Base-by-base conservation (phyloP, 2,797 vertebrate genomes). In the Diceros bicornis region DNA sequence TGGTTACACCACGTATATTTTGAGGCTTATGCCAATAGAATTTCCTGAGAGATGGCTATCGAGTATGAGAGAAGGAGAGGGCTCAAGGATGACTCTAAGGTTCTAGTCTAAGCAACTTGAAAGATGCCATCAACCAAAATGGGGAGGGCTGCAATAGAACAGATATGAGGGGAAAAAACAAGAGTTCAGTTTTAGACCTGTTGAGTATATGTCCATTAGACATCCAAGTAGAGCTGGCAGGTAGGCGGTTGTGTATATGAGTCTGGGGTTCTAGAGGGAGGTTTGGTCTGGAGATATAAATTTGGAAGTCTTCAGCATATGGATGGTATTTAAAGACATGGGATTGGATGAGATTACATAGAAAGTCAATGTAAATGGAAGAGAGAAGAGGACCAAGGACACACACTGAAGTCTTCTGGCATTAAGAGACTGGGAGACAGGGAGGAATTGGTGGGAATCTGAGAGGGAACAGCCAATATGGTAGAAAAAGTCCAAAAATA, bases 91-190 rank as follows among this genome's bases (percentile, higher is more conserved):
- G 2, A 69, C 41, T 8, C 7, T 21, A 64, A n/a, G 25, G 4
- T 82, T 74, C 29, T 69, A 81, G 27, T 23, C 55, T 77, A 85
- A 96, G 79, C 27, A 59, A 27, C 23, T 44, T 96, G 55, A 86
- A 86, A 88, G 21, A 34, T 4, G 64, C 34, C 68, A n/a, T 71
- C 18, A 66, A 59, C 61, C 18, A 59, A 68, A 81, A 92, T 34
- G 23, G 18, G n/a, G 32, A 82, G 69, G 20, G 23, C 6, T 62
- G 2, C 6, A 34, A 37, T 20, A 55, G 9, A 71, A 41, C 2
- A 78, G 1, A 68, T 23, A 41, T 25, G 29, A 88, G 17, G 61
- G 18, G 34, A 82, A 66, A 55, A 50, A 62, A 17, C 10, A 71
- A 57, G 9, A 69, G 25, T 85, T 89, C 9, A 20, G 16, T 75